phyloP scores from a whole-genome alignment of 2,797 vertebrate species.

The Setipinna tenuifilis region DNA sequence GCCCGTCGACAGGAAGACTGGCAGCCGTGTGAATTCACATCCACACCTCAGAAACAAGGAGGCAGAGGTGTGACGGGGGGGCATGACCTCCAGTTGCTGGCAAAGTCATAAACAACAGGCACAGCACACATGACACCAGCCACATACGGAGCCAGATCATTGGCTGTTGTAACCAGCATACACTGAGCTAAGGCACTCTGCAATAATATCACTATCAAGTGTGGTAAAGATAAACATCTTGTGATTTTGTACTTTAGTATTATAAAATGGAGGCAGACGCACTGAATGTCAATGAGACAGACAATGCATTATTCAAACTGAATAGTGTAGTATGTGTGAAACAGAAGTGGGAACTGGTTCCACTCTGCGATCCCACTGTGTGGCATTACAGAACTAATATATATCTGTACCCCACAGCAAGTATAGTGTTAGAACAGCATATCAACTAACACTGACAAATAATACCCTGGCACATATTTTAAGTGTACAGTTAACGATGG shows the following conservation, averaged over 20 bases:
- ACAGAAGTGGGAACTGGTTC: background rate
- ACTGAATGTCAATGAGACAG: background rate
- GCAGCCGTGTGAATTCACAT: constrained; percentile 38
- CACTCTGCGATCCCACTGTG: background rate
- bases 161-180: no score
- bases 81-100: background rate
- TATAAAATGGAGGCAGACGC: background rate
- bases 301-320: background rate
- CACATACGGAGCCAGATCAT: background rate
- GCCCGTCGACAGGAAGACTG: constrained; percentile 51
- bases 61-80: constrained; percentile 19
- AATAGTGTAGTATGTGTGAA: background rate
- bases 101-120: constrained; percentile 1
- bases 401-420: background rate
- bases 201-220: background rate
- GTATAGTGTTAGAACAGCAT: background rate
- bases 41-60: background rate
- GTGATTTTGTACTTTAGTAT: background rate
- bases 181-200: background rate
- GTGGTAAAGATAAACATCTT: background rate
- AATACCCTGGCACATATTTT: background rate
- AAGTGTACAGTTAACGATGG: background rate
- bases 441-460: background rate
- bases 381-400: background rate
- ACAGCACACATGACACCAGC: background rate